These are phyloP conservation scores for Drosophila anomalata DNA, from an alignment of 2,888 invertebrate species.

Conservation along the genomic window DNA sequence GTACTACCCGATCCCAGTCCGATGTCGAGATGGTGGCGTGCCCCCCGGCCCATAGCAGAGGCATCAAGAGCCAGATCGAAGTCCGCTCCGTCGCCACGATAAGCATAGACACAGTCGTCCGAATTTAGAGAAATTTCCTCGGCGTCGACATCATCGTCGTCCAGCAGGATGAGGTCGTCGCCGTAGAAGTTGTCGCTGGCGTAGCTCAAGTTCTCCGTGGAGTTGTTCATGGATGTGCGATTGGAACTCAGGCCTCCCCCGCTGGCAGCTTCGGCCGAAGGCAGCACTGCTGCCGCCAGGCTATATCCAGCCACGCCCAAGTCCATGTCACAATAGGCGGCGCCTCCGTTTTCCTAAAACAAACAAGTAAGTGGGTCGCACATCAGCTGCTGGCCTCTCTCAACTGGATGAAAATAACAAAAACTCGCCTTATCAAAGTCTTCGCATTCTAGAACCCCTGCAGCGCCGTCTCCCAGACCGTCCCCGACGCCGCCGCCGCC, in stretches of 20 bases:
- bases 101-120: conserved; percentile 84
- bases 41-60: conserved; percentile 48
- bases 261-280: conserved; percentile 53
- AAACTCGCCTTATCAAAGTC: conserved; percentile 66
- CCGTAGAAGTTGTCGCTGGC: conserved; percentile 82
- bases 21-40: conserved; percentile 47
- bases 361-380: conserved; percentile 9
- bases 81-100: conserved; percentile 82
- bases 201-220: conserved; percentile 83
- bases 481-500: conserved; percentile 19
- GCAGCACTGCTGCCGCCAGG: conserved; percentile 57
- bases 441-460: conserved; percentile 21
- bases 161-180: conserved; percentile 81
- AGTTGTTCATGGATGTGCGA: conserved; percentile 82
- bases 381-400: not conserved
- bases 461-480: conserved; percentile 54
- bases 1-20: conserved; percentile 29
- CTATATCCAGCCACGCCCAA: conserved; percentile 31
- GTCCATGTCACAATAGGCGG: conserved; percentile 56
- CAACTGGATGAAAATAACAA: conserved; percentile 2
- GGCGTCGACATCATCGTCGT: conserved; percentile 75
- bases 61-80: conserved; percentile 65
- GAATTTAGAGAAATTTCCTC: conserved; percentile 83
- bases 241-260: conserved; percentile 71
- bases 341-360: conserved; percentile 48